These are phyloP conservation scores for Rhagophthalmus giganteus DNA, from an alignment of 2,888 invertebrate genomes.

Conservation along the genomic window DNA sequence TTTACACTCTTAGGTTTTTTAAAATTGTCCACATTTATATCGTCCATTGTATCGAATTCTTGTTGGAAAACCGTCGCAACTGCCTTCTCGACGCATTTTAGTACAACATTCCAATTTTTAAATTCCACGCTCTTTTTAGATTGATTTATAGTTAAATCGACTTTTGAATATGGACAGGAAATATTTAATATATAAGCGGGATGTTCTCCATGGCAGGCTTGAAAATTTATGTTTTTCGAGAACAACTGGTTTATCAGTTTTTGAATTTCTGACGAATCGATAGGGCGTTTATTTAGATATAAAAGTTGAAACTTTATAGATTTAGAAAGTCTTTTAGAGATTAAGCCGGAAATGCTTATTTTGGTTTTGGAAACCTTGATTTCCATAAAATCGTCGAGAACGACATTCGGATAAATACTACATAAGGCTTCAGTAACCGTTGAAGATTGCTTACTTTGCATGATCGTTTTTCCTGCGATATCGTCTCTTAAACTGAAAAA, in stretches of 20 bases:
- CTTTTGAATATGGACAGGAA: slow-evolving; percentile 57
- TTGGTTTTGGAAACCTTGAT: slow-evolving; percentile 52
- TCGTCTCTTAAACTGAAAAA: slow-evolving; percentile 74
- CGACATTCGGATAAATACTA: slow-evolving; percentile 55
- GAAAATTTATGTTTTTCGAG: slow-evolving; percentile 33
- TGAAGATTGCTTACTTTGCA: slow-evolving; percentile 62
- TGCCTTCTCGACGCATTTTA: slow-evolving; percentile 52
- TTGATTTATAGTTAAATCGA: slow-evolving; percentile 58
- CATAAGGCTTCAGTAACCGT: slow-evolving; percentile 60
- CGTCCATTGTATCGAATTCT: too few relatives aligned
- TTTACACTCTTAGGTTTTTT: slow-evolving; percentile 21
- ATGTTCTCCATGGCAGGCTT: slow-evolving; percentile 34
- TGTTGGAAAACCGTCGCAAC: slow-evolving; percentile 41
- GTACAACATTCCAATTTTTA: slow-evolving; percentile 56
- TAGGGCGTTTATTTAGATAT: slow-evolving; percentile 66
- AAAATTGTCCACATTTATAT: too few relatives aligned
- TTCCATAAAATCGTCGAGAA: slow-evolving; percentile 49
- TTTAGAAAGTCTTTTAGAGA: slow-evolving; percentile 57
- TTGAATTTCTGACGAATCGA: slow-evolving; percentile 59
- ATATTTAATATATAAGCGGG: slow-evolving; percentile 61
- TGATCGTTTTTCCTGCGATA: slow-evolving; percentile 60
- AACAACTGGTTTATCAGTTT: slow-evolving; percentile 54
- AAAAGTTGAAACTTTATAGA: slow-evolving; percentile 63
- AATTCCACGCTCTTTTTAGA: slow-evolving; percentile 60
- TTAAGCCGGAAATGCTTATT: slow-evolving; percentile 61